phyloP scores from a whole-genome alignment of 2,888 invertebrate species.

The Hoplodrina ambigua region DNA sequence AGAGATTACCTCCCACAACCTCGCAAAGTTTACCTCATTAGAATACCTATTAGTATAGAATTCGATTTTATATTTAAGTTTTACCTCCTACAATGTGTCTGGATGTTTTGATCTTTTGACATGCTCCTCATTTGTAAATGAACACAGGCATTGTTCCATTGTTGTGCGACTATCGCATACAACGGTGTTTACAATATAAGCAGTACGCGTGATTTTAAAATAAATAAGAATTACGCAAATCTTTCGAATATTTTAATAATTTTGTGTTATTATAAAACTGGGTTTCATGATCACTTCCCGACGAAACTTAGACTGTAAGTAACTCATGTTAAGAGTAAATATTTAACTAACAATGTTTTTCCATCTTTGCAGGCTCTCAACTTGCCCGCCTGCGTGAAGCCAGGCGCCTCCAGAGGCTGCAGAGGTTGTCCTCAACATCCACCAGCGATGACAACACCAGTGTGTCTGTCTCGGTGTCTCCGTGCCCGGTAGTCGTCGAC shows the following conservation, averaged over 20 bases:
- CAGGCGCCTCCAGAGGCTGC: conserved; percentile 80
- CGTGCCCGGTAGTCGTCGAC: conserved; percentile 69
- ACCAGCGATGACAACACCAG: conserved; percentile 64
- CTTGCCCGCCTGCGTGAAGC: conserved; percentile 80
- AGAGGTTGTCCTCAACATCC: conserved; percentile 70
- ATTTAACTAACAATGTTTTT: conserved; percentile 43
- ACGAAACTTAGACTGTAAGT: background rate
- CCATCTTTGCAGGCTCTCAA: conserved; percentile 79
- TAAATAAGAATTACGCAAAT: no score
- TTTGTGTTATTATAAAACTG: background rate
- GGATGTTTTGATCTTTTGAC: conserved; percentile 19
- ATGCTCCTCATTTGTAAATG: conserved; percentile 22
- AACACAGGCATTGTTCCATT: conserved; percentile 48
- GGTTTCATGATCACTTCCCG: background rate
- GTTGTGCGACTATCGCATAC: background rate
- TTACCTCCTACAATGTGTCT: no score
- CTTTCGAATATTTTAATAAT: background rate
- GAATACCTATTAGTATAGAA: no score
- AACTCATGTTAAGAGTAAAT: background rate
- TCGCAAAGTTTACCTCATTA: no score
- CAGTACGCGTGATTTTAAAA: background rate
- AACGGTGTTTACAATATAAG: no score
- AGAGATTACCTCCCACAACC: no score
- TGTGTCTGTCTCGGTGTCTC: conserved; percentile 43
- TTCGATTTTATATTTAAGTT: no score